Conservation (phyloP, 1,140 invertebrate genomes). For the Sitodiplosis mosellana region DNA sequence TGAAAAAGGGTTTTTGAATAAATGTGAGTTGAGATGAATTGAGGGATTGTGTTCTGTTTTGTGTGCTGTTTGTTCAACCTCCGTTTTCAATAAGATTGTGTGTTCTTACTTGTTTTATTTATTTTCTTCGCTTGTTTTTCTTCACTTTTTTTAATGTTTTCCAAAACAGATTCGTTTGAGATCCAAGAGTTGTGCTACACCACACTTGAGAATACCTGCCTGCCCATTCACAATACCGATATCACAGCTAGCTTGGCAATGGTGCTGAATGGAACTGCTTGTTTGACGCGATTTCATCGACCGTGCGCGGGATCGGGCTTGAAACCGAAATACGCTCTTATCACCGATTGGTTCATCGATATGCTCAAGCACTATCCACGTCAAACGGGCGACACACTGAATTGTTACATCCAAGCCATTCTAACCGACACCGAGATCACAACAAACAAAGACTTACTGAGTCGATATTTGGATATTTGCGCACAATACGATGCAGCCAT, state of each 20-base stretch:
- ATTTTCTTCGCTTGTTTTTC: no score
- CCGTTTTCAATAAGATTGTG: no score
- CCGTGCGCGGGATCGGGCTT: background rate
- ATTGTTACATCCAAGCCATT: background rate
- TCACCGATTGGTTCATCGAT: background rate
- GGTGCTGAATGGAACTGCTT: background rate
- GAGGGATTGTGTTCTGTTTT: no score
- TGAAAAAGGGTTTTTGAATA: background rate
- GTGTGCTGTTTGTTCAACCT: background rate
- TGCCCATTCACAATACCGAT: background rate
- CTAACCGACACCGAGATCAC: background rate
- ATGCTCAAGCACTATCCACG: background rate
- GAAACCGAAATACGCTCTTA: background rate
- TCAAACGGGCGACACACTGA: background rate
- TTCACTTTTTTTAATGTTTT: no score
- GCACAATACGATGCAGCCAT: constrained; percentile 22
- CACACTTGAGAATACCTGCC: background rate
- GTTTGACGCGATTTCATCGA: background rate
- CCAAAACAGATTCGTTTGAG: background rate
- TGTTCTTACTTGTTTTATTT: no score
- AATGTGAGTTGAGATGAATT: no score
- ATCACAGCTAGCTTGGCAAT: background rate
- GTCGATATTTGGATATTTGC: constrained; percentile 18
- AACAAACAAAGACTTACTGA: constrained; percentile 8
- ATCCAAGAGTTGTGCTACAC: background rate